Evolutionary conservation across 2,797 vertebrate species (phyloP).

Genomic region (Thripadectes ignobilis): DNA sequence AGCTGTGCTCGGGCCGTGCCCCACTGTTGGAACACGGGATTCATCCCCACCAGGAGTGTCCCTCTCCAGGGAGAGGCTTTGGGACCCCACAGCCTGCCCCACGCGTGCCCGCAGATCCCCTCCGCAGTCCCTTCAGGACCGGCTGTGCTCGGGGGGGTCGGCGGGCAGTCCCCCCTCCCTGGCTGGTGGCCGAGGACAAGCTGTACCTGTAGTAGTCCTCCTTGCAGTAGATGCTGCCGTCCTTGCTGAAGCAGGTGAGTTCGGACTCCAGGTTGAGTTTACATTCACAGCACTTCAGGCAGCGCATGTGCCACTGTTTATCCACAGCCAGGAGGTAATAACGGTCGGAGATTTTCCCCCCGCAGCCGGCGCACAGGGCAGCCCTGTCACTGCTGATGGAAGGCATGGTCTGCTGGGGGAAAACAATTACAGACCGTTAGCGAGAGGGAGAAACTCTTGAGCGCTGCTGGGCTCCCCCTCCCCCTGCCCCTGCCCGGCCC

Average conservation of each 20-base stretch:
- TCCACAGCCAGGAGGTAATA: conserved; percentile 99
- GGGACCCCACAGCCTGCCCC: background rate
- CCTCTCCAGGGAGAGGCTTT: background rate
- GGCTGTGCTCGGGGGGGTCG: background rate
- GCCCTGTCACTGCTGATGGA: conserved; percentile 92
- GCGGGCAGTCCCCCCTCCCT: background rate
- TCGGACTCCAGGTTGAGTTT: conserved; percentile 98
- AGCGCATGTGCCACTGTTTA: conserved; percentile 99
- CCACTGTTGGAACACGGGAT: background rate
- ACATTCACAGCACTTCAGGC: conserved; percentile 97
- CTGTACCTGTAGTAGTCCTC: conserved; percentile 98
- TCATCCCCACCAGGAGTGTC: background rate
- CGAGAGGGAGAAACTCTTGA: background rate
- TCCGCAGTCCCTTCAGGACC: background rate
- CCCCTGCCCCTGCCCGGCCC: background rate
- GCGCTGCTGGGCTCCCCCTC: background rate
- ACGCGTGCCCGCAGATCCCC: background rate
- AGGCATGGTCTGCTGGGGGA: conserved; percentile 85
- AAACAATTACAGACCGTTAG: conserved; percentile 46
- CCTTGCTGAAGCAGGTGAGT: conserved; percentile 99
- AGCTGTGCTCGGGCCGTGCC: background rate
- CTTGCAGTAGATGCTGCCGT: conserved; percentile 99
- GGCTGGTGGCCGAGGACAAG: background rate
- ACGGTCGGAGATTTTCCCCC: conserved; percentile 94
- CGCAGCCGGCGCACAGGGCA: conserved; percentile 95